Conservation (phyloP, 2,113 vertebrate genomes). For the Colistium nudipinnis region DNA sequence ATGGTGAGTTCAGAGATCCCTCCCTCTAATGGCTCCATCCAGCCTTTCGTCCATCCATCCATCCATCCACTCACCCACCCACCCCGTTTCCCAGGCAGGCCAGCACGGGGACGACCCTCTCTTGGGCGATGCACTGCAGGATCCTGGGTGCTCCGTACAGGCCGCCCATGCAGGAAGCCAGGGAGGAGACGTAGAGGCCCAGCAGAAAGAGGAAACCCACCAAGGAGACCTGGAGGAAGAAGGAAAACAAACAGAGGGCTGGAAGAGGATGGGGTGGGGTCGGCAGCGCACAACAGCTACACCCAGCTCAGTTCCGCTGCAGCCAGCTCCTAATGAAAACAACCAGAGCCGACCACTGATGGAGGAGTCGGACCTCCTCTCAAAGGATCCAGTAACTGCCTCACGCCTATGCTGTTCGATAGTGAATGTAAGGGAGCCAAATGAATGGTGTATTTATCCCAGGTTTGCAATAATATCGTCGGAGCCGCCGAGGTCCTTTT, state of each 20-base stretch:
- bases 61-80: slow-evolving; percentile 68
- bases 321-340: slow-evolving; percentile 71
- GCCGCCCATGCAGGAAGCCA: slow-evolving; percentile 98
- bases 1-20: slow-evolving; percentile 18
- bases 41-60: background rate
- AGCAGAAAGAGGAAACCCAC: slow-evolving; percentile 97
- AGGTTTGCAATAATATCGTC: background rate
- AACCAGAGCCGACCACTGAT: slow-evolving; percentile 41
- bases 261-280: slow-evolving; percentile 77
- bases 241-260: slow-evolving; percentile 76
- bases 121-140: slow-evolving; percentile 95
- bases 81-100: slow-evolving; percentile 89
- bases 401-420: background rate
- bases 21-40: background rate
- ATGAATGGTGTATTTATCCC: background rate
- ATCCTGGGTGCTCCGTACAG: slow-evolving; percentile 96
- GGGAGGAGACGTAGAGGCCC: slow-evolving; percentile 95
- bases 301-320: slow-evolving; percentile 76
- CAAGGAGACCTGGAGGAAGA: slow-evolving; percentile 91
- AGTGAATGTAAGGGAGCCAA: background rate
- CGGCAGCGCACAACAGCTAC: slow-evolving; percentile 66
- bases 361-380: slow-evolving; percentile 26
- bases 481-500: too few species aligned
- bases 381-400: slow-evolving; percentile 5
- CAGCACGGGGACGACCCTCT: slow-evolving; percentile 91